Evolutionary conservation across 2,113 vertebrate genomes (phyloP).

Genomic region (Rafetus swinhoei): DNA sequence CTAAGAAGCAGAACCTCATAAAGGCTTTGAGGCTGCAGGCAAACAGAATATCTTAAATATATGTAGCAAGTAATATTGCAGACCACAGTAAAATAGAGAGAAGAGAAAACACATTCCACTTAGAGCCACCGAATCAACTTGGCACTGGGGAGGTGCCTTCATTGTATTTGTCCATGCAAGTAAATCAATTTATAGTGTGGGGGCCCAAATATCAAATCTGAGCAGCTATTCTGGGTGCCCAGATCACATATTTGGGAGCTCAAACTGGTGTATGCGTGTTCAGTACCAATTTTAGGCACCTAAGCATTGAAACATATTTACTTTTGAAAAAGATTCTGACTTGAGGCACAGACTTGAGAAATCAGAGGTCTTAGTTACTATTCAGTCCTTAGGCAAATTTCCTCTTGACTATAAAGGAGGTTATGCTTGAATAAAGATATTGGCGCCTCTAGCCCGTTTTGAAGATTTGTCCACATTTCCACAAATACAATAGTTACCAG

Average conservation of each 20-base stretch:
- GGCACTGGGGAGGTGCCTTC: fast-evolving
- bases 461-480: not conserved
- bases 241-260: not conserved
- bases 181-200: fast-evolving
- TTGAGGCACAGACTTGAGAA: not conserved
- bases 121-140: not conserved
- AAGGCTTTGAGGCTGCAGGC: not conserved
- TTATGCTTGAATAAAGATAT: fast-evolving
- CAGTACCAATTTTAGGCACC: not conserved
- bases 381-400: not conserved
- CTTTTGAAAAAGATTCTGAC: not conserved
- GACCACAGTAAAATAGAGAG: not conserved
- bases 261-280: not conserved
- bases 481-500: not conserved
- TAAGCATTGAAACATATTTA: not conserved
- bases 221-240: not conserved
- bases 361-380: fast-evolving
- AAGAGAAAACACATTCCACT: not conserved
- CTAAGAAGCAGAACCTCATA: not conserved
- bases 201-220: not conserved
- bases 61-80: conserved; percentile 17
- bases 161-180: not conserved
- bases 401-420: fast-evolving
- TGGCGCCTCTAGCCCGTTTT: not conserved
- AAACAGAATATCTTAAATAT: not conserved